Evolutionary conservation across 2,797 vertebrate species (phyloP).

Genomic region (Sciaenops ocellatus): DNA sequence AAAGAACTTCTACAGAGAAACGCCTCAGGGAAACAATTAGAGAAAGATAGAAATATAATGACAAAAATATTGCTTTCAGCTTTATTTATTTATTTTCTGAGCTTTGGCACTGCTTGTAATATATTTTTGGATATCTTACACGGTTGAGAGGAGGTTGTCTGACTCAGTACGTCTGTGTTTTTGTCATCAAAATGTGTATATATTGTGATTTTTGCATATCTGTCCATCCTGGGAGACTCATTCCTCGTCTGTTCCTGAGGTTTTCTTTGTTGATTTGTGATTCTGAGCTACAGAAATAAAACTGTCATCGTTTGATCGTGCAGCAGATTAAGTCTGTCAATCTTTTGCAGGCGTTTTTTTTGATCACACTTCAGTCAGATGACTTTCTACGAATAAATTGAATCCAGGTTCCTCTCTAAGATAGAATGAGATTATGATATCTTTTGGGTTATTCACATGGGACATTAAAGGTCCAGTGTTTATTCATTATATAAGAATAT

Average conservation of each 20-base stretch:
- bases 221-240: too few species aligned
- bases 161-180: too few species aligned
- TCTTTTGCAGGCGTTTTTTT: neutral
- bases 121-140: neutral
- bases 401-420: neutral
- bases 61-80: constrained; percentile 7
- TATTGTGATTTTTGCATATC: too few species aligned
- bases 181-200: too few species aligned
- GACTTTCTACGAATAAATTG: neutral
- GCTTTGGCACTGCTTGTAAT: neutral
- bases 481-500: neutral
- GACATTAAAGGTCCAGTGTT: too few species aligned
- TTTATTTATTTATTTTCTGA: neutral
- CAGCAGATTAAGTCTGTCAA: neutral
- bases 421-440: neutral
- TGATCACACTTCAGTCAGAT: neutral
- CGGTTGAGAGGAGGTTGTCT: too few species aligned
- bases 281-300: too few species aligned
- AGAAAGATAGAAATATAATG: constrained; percentile 1
- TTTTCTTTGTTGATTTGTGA: too few species aligned
- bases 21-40: constrained; percentile 13
- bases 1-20: constrained; percentile 10
- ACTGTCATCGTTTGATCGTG: neutral
- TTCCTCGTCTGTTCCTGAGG: too few species aligned
- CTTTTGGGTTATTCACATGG: neutral